Conservation (phyloP, 92 coral and sea anemone genomes). For the Epizoanthus fatuus region DNA sequence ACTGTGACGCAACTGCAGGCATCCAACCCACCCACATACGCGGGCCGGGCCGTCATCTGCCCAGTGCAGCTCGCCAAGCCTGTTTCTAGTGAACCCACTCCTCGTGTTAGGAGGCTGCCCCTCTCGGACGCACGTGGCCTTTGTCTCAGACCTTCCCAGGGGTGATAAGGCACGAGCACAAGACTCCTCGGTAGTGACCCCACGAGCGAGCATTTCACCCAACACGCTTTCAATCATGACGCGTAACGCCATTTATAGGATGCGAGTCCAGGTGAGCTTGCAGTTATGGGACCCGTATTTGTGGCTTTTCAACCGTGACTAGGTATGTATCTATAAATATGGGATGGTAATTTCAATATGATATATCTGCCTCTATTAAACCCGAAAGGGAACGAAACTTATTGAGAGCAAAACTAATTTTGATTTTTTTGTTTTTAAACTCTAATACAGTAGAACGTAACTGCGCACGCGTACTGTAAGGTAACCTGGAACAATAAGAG, state of each 20-base stretch:
- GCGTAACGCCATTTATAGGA: conserved; percentile 4
- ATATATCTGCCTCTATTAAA: too few species aligned
- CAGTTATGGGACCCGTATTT: conserved; percentile 39
- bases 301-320: background rate
- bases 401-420: background rate
- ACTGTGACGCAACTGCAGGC: conserved; percentile 97
- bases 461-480: conserved; percentile 40
- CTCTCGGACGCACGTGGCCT: conserved; percentile 86
- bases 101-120: conserved; percentile 92
- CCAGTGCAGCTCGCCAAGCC: conserved; percentile 92
- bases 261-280: background rate
- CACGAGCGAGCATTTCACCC: conserved; percentile 99
- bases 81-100: conserved; percentile 97
- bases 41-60: conserved; percentile 74
- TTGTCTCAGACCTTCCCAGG: conserved; percentile 99
- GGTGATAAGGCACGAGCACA: conserved; percentile 85
- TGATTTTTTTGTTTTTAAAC: too few species aligned
- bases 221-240: conserved; percentile 53
- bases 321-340: background rate
- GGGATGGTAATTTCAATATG: background rate
- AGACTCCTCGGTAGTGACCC: conserved; percentile 95
- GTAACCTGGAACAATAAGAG: background rate
- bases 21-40: conserved; percentile 70
- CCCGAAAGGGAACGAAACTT: too few species aligned
- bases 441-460: background rate